phyloP scores from a whole-genome alignment of 2,797 vertebrate species.

The Squalus acanthias region DNA sequence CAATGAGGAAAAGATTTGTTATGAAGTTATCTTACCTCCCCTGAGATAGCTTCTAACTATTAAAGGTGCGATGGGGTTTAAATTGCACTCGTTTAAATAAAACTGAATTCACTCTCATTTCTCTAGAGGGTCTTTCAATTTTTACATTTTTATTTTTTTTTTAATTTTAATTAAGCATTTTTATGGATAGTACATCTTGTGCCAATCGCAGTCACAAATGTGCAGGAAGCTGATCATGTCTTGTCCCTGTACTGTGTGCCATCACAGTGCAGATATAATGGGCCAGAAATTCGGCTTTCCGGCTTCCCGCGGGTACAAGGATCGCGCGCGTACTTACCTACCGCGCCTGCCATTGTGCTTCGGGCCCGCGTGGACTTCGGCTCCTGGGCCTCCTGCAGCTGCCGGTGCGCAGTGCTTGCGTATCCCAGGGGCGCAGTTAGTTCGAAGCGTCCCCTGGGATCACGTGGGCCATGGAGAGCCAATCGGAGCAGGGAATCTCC shows the following conservation, averaged over 20 bases:
- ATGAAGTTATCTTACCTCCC: background rate
- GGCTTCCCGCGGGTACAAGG: too few species aligned
- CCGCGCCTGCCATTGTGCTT: too few species aligned
- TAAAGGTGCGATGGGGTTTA: constrained; percentile 24
- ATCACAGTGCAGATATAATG: background rate
- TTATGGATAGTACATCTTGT: constrained; percentile 22
- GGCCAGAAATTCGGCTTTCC: too few species aligned
- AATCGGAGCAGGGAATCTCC: too few species aligned
- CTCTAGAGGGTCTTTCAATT: background rate
- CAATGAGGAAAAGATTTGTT: constrained; percentile 4
- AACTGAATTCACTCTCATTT: constrained; percentile 1
- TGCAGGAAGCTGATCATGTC: background rate
- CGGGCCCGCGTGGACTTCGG: too few species aligned
- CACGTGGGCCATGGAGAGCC: too few species aligned
- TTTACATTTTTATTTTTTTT: background rate
- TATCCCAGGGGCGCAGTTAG: too few species aligned
- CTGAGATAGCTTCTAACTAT: constrained; percentile 9
- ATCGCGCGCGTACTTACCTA: too few species aligned
- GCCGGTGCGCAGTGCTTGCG: too few species aligned
- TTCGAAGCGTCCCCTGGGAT: too few species aligned
- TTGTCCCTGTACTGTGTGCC: background rate
- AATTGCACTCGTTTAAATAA: constrained; percentile 3
- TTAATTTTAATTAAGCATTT: constrained; percentile 16
- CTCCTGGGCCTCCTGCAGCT: too few species aligned
- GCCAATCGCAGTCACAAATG: background rate